phyloP scores from a whole-genome alignment of 2,113 vertebrate genomes.

The Apodemus speciosus region DNA sequence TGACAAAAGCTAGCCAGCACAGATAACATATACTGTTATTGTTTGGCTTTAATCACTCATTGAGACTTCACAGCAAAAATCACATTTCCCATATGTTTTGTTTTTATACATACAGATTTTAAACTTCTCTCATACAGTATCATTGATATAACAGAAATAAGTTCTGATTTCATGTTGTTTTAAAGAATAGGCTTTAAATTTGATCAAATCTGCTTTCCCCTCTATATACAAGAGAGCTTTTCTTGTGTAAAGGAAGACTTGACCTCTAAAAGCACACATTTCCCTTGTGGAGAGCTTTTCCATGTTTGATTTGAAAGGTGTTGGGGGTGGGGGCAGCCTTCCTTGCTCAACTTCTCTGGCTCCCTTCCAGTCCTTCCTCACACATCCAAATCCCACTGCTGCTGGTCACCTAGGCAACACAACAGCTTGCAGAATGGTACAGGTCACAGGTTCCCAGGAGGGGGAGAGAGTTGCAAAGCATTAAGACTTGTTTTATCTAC shows the following conservation, averaged over 20 bases:
- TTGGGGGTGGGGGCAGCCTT: background rate
- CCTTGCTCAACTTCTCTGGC: constrained; percentile 41
- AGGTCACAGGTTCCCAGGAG: constrained; percentile 53
- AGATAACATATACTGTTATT: background rate
- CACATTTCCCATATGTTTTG: constrained; percentile 1
- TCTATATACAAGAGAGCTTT: background rate
- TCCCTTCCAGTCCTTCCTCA: constrained; percentile 57
- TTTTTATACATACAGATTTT: constrained; percentile 19
- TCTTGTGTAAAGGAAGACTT: background rate
- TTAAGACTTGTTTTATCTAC: background rate
- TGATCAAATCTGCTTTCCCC: background rate
- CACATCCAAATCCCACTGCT: constrained; percentile 23
- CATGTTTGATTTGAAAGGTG: constrained; percentile 19
- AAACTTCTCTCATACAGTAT: background rate
- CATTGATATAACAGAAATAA: background rate
- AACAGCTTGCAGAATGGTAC: constrained; percentile 35
- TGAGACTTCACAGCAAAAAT: background rate
- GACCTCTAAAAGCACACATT: background rate
- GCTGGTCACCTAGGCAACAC: constrained; percentile 69
- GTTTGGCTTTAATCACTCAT: background rate
- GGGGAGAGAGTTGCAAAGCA: constrained; percentile 34
- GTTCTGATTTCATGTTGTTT: constrained; percentile 22
- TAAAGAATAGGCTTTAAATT: background rate
- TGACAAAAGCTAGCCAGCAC: background rate
- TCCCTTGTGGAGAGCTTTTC: background rate